Evolutionary conservation across 2,797 vertebrate genomes (phyloP).

Genomic region (Spondyliosoma cantharus): DNA sequence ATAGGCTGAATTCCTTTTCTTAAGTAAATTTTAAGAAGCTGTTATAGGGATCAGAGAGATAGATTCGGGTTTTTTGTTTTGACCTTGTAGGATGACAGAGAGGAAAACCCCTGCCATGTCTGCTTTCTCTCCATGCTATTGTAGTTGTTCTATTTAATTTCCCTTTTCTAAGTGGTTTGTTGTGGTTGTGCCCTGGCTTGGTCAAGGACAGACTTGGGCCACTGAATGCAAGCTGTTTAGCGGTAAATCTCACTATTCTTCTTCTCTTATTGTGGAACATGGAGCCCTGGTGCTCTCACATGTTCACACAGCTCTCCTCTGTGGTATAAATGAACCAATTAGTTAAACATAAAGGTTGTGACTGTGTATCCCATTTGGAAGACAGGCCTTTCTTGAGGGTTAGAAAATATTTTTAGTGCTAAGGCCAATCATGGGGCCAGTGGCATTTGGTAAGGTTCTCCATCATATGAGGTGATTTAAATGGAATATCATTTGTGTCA

Average conservation of each 20-base stretch:
- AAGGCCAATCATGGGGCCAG: not conserved
- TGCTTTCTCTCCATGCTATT: slow-evolving; percentile 70
- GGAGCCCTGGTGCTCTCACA: slow-evolving; percentile 25
- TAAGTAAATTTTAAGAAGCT: slow-evolving; percentile 30
- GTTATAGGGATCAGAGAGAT: slow-evolving; percentile 22
- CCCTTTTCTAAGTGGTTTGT: slow-evolving; percentile 81
- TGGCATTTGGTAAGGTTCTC: slow-evolving; percentile 13
- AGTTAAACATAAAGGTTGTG: slow-evolving; percentile 33
- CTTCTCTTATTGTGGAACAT: slow-evolving; percentile 26
- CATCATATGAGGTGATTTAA: not conserved
- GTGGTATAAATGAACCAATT: slow-evolving; percentile 25
- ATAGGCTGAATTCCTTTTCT: slow-evolving; percentile 5
- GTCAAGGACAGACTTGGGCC: slow-evolving; percentile 75
- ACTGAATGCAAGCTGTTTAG: slow-evolving; percentile 56
- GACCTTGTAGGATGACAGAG: slow-evolving; percentile 74
- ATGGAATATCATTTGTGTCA: not conserved
- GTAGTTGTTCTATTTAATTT: slow-evolving; percentile 77
- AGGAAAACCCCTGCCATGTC: slow-evolving; percentile 74
- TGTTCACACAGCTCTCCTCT: slow-evolving; percentile 11
- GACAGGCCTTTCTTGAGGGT: not conserved
- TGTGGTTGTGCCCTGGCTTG: slow-evolving; percentile 65
- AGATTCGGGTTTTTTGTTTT: slow-evolving; percentile 42
- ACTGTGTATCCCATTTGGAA: slow-evolving; percentile 14
- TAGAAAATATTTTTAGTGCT: not conserved
- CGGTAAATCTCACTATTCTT: slow-evolving; percentile 50